Base-by-base conservation (phyloP, 1,140 invertebrate genomes). In the Procambarus virginalis region DNA sequence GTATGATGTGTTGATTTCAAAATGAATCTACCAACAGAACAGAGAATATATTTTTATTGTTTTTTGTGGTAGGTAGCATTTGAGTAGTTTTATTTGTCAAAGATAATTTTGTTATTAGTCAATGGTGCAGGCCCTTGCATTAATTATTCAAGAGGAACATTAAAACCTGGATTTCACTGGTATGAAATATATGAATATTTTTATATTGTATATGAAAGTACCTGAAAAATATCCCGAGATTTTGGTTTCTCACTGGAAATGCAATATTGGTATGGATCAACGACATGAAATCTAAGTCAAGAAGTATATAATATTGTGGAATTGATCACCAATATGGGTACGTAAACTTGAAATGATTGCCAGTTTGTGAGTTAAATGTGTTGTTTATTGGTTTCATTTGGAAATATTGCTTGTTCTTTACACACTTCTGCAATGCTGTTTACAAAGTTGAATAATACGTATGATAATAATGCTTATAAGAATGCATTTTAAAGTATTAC, bases 81-180 rank as follows among this genome's bases (percentile, higher is more conserved):
- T 73, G 5, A 73, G 22, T 73, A 34, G n/a, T 73, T 73, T 73
- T 22, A 70, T 3, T 73, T 20, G n/a, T 73, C n/a, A 34, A 64
- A 55, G 20, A 34, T 73, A 73, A 73, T 34, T 20, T 34, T 73
- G 22, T 73, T 73, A 73, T 34, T 34, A 10, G n/a, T 34, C 10
- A 73, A 5, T 73, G n/a, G 68, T 73, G 5, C 68, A 73, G 22
- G 68, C 68, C 68, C 68, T 73, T 34, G 22, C 68, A 73, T 34
- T 73, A 73, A 73, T 73, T 22, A 73, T 73, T 73, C 68, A 73
- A 73, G 68, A 34, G 34, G 34, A 73, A 34, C 68, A 73, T 73
- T 73, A 34, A 73, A 22, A 73, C 68, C 34, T 73, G 1, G 20
- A 73, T 73, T 73, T 73, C 14, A 73, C 6, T 73, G 22, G 68